phyloP scores from a whole-genome alignment of 2,113 vertebrate species.

The Trichechus manatus region DNA sequence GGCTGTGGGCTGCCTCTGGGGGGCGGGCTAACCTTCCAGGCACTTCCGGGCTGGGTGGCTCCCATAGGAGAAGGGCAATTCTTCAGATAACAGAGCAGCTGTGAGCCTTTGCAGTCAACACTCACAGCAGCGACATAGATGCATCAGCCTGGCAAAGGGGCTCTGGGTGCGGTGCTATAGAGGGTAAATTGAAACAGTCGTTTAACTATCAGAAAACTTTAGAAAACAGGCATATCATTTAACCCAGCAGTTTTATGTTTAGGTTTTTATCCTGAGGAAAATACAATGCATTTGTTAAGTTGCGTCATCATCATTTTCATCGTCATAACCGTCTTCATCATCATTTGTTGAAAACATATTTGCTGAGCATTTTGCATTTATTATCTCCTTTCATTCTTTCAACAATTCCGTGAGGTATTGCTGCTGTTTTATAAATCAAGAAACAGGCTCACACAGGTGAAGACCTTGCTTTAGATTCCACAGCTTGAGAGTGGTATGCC shows the following conservation, averaged over 20 bases:
- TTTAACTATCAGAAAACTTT: background rate
- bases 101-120: background rate
- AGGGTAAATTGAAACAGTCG: background rate
- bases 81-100: background rate
- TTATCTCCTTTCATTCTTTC: background rate
- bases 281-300: background rate
- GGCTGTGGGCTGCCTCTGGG: background rate
- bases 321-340: rapidly evolving
- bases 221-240: background rate
- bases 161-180: rapidly evolving
- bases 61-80: background rate
- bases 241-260: background rate
- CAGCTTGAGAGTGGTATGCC: too few species aligned
- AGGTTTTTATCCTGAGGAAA: background rate
- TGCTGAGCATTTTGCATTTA: background rate
- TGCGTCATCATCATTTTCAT: too few species aligned
- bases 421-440: too few species aligned
- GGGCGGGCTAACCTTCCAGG: background rate
- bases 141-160: rapidly evolving
- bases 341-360: background rate
- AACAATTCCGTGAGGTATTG: too few species aligned
- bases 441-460: background rate
- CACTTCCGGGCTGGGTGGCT: background rate
- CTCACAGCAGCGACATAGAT: background rate
- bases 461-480: background rate